These are phyloP conservation scores for Hydroisotoma schaefferi DNA, from an alignment of 2,888 invertebrate genomes.

Conservation along the genomic window DNA sequence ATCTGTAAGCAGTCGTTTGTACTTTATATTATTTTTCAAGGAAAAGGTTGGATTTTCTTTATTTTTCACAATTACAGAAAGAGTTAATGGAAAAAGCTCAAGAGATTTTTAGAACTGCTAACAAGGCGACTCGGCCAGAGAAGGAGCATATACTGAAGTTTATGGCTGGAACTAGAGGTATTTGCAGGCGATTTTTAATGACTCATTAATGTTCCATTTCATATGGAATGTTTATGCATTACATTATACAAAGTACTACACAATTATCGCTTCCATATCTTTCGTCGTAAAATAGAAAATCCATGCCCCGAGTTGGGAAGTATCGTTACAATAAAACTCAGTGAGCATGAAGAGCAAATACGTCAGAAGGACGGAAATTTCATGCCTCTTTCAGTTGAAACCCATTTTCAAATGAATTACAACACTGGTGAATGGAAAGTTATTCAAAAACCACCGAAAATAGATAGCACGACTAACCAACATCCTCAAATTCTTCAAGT, in stretches of 20 bases:
- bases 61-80: constrained; percentile 61
- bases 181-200: not conserved
- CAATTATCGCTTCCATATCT: constrained; percentile 1
- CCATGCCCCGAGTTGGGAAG: constrained; percentile 96
- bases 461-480: constrained; percentile 53
- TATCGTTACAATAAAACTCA: constrained; percentile 91
- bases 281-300: constrained; percentile 65
- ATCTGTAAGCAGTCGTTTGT: constrained; percentile 35
- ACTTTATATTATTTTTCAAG: not conserved
- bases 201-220: not conserved
- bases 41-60: not conserved
- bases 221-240: not conserved
- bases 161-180: constrained; percentile 95
- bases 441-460: constrained; percentile 81
- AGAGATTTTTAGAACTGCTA: constrained; percentile 95
- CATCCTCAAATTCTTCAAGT: constrained; percentile 1
- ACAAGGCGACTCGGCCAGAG: constrained; percentile 91
- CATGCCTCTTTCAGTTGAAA: constrained; percentile 77
- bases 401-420: constrained; percentile 98
- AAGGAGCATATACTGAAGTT: constrained; percentile 96
- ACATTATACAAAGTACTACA: no score
- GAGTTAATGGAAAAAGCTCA: constrained; percentile 96
- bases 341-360: constrained; percentile 85
- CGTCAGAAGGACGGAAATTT: constrained; percentile 79
- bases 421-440: constrained; percentile 96